Percentiles rank a stretch among this genome's conserved stretches.
Evolutionary conservation across 2,888 invertebrate species (phyloP).

Genomic region (Julus scandinavius): DNA sequence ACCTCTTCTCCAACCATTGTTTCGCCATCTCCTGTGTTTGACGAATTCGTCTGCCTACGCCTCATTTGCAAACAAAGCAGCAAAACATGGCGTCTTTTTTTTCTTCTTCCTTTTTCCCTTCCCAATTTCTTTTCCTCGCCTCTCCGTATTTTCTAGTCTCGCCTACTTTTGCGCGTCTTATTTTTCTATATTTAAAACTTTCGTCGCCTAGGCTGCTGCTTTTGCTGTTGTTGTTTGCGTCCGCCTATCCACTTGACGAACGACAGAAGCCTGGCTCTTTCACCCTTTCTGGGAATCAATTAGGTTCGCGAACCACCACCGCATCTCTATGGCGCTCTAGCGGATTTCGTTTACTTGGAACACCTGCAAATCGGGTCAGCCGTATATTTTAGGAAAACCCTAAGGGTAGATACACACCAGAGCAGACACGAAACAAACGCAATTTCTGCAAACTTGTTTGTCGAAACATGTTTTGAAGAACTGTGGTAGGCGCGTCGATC

Average conservation of each 20-base stretch:
- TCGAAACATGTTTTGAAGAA: too few relatives aligned
- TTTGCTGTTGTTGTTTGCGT: not conserved
- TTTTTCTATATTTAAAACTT: constrained; percentile 26
- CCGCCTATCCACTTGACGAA: not conserved
- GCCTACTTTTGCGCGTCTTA: not conserved
- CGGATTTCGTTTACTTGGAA: too few relatives aligned
- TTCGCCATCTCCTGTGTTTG: not conserved
- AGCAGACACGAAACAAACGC: too few relatives aligned
- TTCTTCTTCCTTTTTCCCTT: not conserved
- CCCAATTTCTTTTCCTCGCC: not conserved
- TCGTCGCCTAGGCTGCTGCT: not conserved
- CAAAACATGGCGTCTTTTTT: not conserved
- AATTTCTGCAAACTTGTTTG: too few relatives aligned
- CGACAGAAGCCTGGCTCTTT: not conserved
- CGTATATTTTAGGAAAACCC: too few relatives aligned
- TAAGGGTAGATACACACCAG: too few relatives aligned
- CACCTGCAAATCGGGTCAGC: too few relatives aligned
- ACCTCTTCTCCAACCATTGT: not conserved
- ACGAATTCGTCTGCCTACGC: not conserved
- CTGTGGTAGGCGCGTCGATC: too few relatives aligned
- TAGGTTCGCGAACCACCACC: not conserved
- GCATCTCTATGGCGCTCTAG: not conserved
- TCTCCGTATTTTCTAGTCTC: not conserved
- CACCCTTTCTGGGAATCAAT: too few relatives aligned
- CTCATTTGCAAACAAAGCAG: constrained; percentile 42